Evolutionary conservation across 2,888 invertebrate species (phyloP), one percentile per base, ranked within the genome.

Genomic region (Rutpela maculata): DNA sequence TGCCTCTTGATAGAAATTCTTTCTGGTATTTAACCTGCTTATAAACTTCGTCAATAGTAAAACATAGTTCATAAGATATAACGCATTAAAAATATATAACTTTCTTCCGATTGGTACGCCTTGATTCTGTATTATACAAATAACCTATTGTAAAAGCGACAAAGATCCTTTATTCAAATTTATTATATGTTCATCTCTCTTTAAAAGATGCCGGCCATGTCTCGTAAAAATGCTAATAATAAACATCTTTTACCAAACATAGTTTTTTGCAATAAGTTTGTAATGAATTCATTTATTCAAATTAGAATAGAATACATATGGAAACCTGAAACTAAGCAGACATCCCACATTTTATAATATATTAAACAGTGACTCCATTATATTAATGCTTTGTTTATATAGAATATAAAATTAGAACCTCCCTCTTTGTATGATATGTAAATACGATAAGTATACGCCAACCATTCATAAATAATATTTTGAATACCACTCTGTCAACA

Each of bases 401-500:
- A 69, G 76, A 80, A 80, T 80, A 73, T 70, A 66, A 76, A 78
- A 80, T 75, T 80, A 76, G 78, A 78, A 73, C 78, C 78, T 69
- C 76, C 78, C 76, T 73, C 73, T 62, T 60, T 72, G 56, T 56
- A 74, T 68, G 66, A 75, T 77, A 79, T 80, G 80, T 80, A 80
- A 80, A 80, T 80, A 77, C 70, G 77, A 71, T 80, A 80, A 80
- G 75, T 75, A 80, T 77, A 80, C 71, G 73, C 75, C 71, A 56
- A 67, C 72, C 74, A 75, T 81, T 79, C 75, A 81, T 81, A 79
- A 81, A 81, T 81, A 82, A 78, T 83, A 82, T 82, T 80, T 78
- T 74, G 81, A 83, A 84, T 84, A 79, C 78, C 79, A 77, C 82
- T 81, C 83, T 82, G 85, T 84, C 85, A 84, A 83, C 85, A 82